A percentile compares a stretch with the other conserved stretches of the same genome.
Evolutionary conservation across 1,140 invertebrate species (phyloP).

Genomic region (Neodiprion virginianus): DNA sequence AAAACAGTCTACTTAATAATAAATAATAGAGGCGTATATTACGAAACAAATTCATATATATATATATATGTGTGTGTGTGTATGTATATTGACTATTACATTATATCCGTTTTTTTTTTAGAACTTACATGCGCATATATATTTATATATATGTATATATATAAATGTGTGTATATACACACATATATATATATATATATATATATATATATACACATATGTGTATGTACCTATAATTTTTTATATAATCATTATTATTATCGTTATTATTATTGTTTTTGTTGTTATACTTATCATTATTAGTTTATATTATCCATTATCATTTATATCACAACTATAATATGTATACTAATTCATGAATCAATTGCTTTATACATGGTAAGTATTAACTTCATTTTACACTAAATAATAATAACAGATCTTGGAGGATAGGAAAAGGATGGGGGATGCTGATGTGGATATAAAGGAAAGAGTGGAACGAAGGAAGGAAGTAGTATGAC

Average conservation of each 20-base stretch:
- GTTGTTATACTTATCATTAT: not conserved
- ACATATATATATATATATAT: too few species aligned
- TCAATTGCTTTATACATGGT: conserved; percentile 15
- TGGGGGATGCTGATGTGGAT: conserved; percentile 19
- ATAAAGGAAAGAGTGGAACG: conserved; percentile 3
- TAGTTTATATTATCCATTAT: not conserved
- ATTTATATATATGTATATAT: conserved; percentile 10
- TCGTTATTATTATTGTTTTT: not conserved
- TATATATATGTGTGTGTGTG: conserved; percentile 31
- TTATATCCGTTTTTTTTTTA: conserved; percentile 21
- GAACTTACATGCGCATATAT: conserved; percentile 29
- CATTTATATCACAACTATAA: conserved; percentile 5
- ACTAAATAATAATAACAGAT: not conserved
- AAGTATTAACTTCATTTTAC: conserved; percentile 15
- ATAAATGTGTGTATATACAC: too few species aligned
- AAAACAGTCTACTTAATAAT: too few species aligned
- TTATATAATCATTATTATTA: not conserved
- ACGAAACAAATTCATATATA: too few species aligned
- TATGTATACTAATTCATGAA: not conserved
- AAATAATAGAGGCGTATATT: too few species aligned
- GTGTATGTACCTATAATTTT: not conserved
- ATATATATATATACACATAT: too few species aligned
- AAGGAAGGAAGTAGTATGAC: not conserved
- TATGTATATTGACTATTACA: conserved; percentile 28
- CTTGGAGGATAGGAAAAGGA: conserved; percentile 32